Evolutionary conservation across 2,113 vertebrate genomes (phyloP), one percentile per base, ranked within the genome.

Genomic region (Marmota monax): DNA sequence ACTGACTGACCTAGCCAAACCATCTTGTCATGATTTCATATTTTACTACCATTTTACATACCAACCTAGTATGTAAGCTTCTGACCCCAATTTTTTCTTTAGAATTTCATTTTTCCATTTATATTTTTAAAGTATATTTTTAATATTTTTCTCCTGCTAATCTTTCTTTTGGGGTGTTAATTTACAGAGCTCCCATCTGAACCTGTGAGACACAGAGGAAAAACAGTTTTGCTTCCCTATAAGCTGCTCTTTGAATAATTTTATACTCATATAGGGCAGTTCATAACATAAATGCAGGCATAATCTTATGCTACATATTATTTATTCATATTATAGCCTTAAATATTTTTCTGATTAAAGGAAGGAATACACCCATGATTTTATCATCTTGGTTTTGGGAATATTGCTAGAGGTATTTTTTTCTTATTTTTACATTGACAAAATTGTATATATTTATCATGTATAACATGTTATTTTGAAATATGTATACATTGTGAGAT

Each of bases 271-370:
- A 67, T 79, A 93, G 27, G 73, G 93, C 20, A 86, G 45, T 9
- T 83, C 32, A 61, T 77, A 82, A 84, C 42, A 61, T 53, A 91
- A 78, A 87, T 83, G 37, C 23, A 77, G 11, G 23, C 22, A 23
- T 16, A 70, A 42, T 63, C 77, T 56, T 63, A 42, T 10, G 37
- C 18, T 77, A 29, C 67, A 48, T 37, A 86, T 48, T 56, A 3
- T 22, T 53, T 27, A 77, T 77, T 34, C 1, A 53, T 23, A 48
- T 61, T 85, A 84, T 88, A 14, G 84, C 25, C 25, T 48, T 94
- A 88, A 51, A 17, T 53, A 11, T 48, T 91, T 90, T 88, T 82
- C 6, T 93, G 56, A 69, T 45, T 82, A 85, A 97, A 85, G 23
- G 65, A 70, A 51, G 48, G 14, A 53, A 72, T 72, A 58, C 18